Evolutionary conservation across 2,113 vertebrate genomes (phyloP).

Genomic region (Anser brachyrhynchus): DNA sequence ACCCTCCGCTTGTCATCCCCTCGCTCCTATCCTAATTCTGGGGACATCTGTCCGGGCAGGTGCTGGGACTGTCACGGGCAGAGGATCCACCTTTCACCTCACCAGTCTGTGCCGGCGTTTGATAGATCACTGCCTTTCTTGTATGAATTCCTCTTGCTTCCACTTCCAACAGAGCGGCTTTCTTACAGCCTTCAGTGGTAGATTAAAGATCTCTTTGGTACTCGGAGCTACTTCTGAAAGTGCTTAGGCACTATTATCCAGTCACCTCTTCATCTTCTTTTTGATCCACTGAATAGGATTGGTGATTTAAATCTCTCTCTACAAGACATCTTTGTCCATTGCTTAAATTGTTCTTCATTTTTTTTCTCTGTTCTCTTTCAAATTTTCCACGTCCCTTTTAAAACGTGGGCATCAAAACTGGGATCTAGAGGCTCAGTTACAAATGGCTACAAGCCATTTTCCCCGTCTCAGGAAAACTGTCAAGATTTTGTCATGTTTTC

Average conservation of each 20-base stretch:
- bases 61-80: neutral
- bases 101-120: neutral
- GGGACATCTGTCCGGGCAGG: neutral
- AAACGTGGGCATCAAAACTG: neutral
- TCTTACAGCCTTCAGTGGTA: neutral
- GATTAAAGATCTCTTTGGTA: conserved; percentile 21
- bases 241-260: neutral
- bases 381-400: neutral
- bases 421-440: neutral
- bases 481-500: neutral
- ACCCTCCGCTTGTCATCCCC: neutral
- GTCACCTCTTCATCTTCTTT: conserved; percentile 2
- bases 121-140: neutral
- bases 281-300: neutral
- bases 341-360: neutral
- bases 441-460: neutral
- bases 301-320: neutral
- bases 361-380: neutral
- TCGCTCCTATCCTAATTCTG: neutral
- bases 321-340: neutral
- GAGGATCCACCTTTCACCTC: neutral
- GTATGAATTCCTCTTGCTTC: neutral
- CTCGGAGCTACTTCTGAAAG: neutral
- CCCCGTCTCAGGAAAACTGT: neutral
- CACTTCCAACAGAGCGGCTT: neutral